Percentiles rank a stretch among this genome's conserved stretches.
These are phyloP conservation scores for Hydrotaea cyrtoneurina DNA, from an alignment of 2,888 invertebrate species.

Conservation along the genomic window DNA sequence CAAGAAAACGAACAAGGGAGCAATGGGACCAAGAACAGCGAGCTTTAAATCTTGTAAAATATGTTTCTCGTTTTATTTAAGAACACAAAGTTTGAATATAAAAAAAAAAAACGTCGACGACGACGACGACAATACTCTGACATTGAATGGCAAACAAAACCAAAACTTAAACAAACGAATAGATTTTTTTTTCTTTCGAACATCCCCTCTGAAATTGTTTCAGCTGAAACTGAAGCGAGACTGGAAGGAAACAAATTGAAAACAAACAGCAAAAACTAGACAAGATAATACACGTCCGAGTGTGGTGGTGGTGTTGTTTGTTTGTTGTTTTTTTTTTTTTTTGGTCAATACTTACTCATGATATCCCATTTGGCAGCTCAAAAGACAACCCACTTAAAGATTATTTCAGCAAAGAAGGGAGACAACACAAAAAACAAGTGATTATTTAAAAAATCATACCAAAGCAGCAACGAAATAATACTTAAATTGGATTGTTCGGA, in stretches of 20 bases:
- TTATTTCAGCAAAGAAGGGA: constrained; percentile 14
- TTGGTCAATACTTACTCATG: constrained; percentile 56
- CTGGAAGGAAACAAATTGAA: background rate
- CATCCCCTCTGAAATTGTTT: background rate
- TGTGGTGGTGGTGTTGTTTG: background rate
- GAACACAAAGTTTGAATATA: constrained; percentile 1
- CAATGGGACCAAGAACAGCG: background rate
- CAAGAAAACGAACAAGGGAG: background rate
- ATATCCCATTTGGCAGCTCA: constrained; percentile 58
- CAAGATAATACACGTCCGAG: constrained; percentile 21
- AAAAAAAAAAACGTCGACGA: constrained; percentile 1
- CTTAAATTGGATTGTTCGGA: background rate
- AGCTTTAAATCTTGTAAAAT: background rate
- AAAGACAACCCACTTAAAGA: constrained; percentile 61
- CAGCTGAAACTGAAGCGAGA: background rate
- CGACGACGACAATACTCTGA: constrained; percentile 1
- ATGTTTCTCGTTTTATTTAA: background rate
- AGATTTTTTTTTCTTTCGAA: background rate
- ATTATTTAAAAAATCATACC: constrained; percentile 22
- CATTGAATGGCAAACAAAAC: constrained; percentile 16
- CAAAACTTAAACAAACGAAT: background rate
- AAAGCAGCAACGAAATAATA: background rate
- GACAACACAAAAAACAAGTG: constrained; percentile 6
- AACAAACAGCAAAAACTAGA: constrained; percentile 4
- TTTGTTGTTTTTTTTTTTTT: background rate